A percentile compares a stretch with the other conserved stretches of the same genome.
Evolutionary conservation across 2,888 invertebrate species (phyloP).

Genomic region (Aspidapion aeneum): DNA sequence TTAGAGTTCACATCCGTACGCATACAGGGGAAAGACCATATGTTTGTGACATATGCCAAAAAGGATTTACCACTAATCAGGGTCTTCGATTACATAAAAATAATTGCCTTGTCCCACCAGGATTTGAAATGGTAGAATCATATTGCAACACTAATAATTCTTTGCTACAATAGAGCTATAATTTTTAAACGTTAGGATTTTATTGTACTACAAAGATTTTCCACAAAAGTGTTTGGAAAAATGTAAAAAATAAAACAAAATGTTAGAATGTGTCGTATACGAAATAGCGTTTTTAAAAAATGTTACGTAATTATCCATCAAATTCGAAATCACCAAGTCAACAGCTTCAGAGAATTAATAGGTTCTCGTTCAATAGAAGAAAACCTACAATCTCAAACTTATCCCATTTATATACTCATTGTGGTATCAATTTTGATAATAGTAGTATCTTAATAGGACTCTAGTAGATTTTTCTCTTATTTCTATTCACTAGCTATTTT

Average conservation of each 20-base stretch:
- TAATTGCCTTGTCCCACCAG: no score
- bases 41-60: conserved; percentile 37
- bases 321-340: conserved; percentile 47
- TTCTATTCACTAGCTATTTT: no score
- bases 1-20: no score
- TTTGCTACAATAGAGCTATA: no score
- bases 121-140: no score
- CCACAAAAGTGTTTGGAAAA: no score
- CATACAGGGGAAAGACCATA: conserved; percentile 41
- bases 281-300: no score
- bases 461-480: no score
- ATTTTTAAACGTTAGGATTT: no score
- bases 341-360: conserved; percentile 46
- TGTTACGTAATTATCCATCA: conserved; percentile 38
- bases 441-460: conserved; percentile 31
- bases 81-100: no score
- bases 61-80: conserved; percentile 42
- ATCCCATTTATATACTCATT: conserved; percentile 36
- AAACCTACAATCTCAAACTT: conserved; percentile 19
- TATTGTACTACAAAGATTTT: no score
- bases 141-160: no score
- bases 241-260: conserved; percentile 35
- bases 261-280: conserved; percentile 52
- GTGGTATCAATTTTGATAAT: conserved; percentile 37
- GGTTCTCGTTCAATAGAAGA: conserved; percentile 40